Percentiles rank a stretch among this genome's conserved stretches.
Evolutionary conservation across 1,140 invertebrate genomes (phyloP).

Genomic region (Drosophila lini): DNA sequence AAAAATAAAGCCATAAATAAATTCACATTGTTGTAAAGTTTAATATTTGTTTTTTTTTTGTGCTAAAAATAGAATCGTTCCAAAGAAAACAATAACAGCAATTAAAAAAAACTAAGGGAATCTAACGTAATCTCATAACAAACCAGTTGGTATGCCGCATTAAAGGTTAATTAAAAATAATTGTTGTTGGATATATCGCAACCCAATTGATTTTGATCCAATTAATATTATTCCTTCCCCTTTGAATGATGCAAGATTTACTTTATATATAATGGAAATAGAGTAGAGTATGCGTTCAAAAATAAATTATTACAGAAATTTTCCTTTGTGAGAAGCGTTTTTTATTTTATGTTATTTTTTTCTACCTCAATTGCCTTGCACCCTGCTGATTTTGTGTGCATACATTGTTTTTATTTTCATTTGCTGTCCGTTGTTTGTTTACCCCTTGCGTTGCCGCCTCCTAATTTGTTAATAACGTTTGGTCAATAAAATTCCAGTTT

Average conservation of each 20-base stretch:
- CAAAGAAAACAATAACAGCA: slow-evolving; percentile 24
- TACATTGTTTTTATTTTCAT: slow-evolving; percentile 19
- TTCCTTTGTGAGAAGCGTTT: slow-evolving; percentile 4
- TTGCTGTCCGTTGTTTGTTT: slow-evolving; percentile 38
- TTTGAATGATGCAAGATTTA: background rate
- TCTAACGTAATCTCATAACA: background rate
- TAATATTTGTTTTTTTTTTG: slow-evolving; percentile 1
- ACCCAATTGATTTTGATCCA: slow-evolving; percentile 16
- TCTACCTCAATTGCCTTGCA: slow-evolving; percentile 5
- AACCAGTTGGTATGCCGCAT: background rate
- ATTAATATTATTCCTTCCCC: background rate
- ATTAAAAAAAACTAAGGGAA: slow-evolving; percentile 7
- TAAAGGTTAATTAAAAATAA: slow-evolving; percentile 15
- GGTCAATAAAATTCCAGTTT: slow-evolving; percentile 50
- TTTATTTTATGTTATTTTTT: background rate
- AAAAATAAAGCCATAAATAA: slow-evolving; percentile 52
- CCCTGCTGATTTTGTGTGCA: slow-evolving; percentile 20
- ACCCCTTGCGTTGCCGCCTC: background rate
- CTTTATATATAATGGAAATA: slow-evolving; percentile 11
- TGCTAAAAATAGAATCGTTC: slow-evolving; percentile 21
- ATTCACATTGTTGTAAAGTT: slow-evolving; percentile 48
- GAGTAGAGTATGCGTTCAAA: slow-evolving; percentile 7
- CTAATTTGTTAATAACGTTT: slow-evolving; percentile 54
- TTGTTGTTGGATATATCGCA: background rate
- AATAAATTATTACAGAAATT: slow-evolving; percentile 20